Evolutionary conservation across 2,113 vertebrate species (phyloP), one percentile per base, ranked within the genome.

Genomic region (Silurus meridionalis): DNA sequence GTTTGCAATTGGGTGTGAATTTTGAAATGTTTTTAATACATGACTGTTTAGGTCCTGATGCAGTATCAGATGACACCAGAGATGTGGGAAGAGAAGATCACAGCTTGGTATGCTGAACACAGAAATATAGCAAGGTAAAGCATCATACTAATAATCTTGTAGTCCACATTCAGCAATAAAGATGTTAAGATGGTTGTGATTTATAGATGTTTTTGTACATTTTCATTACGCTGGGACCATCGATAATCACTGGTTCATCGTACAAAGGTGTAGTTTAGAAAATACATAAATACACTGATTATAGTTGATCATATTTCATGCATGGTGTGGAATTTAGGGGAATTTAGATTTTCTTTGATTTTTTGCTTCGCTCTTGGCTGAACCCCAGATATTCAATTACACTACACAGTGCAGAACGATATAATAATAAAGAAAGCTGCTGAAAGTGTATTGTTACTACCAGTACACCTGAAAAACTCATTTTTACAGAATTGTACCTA

Each of bases 41-140:
- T 50, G 15, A 53, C 13, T 84, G 4, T 86, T 15, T 86, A 98
- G 97, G 97, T 98, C 83, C 93, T 98, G 89, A 97, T 96, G 95
- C 97, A 97, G 86, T 98, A 98, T 89, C 97, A 98, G 92, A 96
- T 98, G 96, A 98, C 97, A 72, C 94, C 96, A 67, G 96, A 97
- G 90, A 98, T 98, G 97, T 98, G 97, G 97, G 97, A 98, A 89
- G 97, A 98, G 88, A 97, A 97, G 91, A 98, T 98, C 86, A 97
- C 97, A 8, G 97, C 97, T 71, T 98, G 97, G 96, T 97, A 98
- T 79, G 97, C 97, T 63, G 96, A 97, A 82, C 97, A 98, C 93
- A 94, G 96, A 92, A 97, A 96, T 10, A 97, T 97, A 2, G 96
- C 97, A 92, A 97, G 97, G 97, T 98, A 94, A 78, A 67, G 57